Conservation (phyloP, 1,140 invertebrate genomes). For the Latrodectus geometricus region DNA sequence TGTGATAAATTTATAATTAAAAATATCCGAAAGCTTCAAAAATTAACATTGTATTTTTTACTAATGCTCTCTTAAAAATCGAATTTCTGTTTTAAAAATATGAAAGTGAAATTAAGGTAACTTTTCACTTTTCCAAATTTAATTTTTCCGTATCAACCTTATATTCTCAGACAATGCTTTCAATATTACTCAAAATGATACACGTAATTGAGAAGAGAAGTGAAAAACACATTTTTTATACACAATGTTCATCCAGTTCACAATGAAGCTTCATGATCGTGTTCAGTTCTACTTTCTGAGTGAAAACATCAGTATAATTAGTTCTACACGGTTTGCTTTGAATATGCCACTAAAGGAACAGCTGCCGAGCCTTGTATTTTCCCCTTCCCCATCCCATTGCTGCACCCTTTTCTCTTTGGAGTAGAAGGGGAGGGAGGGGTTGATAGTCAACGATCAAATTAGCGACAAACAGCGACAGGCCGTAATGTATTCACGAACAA, state of each 20-base stretch:
- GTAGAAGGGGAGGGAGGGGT: background rate
- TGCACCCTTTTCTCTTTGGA: background rate
- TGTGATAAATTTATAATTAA: too few relatives aligned
- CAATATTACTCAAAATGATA: background rate
- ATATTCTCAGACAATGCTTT: too few relatives aligned
- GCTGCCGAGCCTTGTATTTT: background rate
- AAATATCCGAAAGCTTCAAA: too few relatives aligned
- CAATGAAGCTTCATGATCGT: too few relatives aligned
- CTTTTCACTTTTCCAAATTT: too few relatives aligned
- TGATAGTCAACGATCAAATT: slow-evolving; percentile 28
- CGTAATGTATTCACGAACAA: slow-evolving; percentile 29
- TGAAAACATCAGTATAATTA: slow-evolving; percentile 29
- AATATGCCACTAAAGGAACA: background rate
- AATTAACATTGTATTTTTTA: too few relatives aligned
- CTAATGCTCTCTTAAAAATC: too few relatives aligned
- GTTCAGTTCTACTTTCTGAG: background rate
- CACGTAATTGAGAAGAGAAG: background rate
- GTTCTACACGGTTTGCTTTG: slow-evolving; percentile 6
- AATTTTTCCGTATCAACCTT: too few relatives aligned
- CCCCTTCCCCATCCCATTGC: background rate
- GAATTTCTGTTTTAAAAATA: too few relatives aligned
- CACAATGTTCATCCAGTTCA: too few relatives aligned
- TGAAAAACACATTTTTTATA: background rate
- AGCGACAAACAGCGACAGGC: slow-evolving; percentile 24
- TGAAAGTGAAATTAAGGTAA: too few relatives aligned